Evolutionary conservation across 2,888 invertebrate genomes (phyloP).

Genomic region (Acleris emargana): DNA sequence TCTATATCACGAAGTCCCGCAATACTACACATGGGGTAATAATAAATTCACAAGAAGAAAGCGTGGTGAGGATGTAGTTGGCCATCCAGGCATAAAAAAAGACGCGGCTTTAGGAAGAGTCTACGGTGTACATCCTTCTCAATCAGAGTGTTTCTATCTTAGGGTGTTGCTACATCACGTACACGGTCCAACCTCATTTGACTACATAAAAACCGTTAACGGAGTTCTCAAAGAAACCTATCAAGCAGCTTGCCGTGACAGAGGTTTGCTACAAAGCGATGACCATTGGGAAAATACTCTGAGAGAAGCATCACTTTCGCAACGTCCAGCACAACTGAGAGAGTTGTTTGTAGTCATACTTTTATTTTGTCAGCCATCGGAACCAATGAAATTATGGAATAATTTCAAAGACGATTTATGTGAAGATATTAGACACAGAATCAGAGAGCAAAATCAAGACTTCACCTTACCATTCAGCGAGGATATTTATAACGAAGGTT

Average conservation of each 20-base stretch:
- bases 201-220: conserved; percentile 41
- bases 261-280: conserved; percentile 38
- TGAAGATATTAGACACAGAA: background rate
- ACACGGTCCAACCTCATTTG: conserved; percentile 41
- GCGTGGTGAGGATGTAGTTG: background rate
- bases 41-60: background rate
- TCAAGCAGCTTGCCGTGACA: conserved; percentile 38
- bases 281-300: conserved; percentile 40
- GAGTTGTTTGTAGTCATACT: conserved; percentile 36
- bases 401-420: background rate
- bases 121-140: conserved; percentile 33
- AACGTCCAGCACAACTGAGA: conserved; percentile 23
- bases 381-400: conserved; percentile 7
- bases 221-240: conserved; percentile 38
- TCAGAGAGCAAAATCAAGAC: background rate
- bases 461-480: too few relatives aligned
- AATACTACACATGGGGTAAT: conserved; percentile 43
- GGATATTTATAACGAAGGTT: background rate
- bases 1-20: conserved; percentile 44
- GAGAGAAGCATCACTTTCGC: conserved; percentile 5
- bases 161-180: conserved; percentile 38
- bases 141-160: conserved; percentile 40
- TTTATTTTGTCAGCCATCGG: conserved; percentile 38
- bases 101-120: background rate
- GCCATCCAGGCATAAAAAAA: background rate